A percentile compares a stretch with the other conserved stretches of the same genome.
phyloP scores from a whole-genome alignment of 2,113 vertebrate species.

The Vulpes vulpes region DNA sequence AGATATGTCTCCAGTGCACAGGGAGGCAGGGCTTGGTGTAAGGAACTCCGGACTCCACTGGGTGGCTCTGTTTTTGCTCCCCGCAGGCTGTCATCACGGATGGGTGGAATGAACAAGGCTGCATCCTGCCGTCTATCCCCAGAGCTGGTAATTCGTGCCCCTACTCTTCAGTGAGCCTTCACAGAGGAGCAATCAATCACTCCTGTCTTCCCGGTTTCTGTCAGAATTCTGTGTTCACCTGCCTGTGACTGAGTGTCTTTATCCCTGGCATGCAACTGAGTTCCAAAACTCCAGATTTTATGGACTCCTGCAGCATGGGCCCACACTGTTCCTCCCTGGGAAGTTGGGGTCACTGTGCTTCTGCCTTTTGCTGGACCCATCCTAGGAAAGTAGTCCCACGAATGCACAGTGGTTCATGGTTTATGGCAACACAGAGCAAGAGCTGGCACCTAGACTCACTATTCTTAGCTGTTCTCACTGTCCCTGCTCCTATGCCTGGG shows the following conservation, averaged over 20 bases:
- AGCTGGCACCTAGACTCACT: background rate
- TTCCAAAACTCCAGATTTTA: background rate
- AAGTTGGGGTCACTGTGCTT: background rate
- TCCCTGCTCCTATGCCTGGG: background rate
- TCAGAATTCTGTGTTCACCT: background rate
- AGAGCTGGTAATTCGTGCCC: background rate
- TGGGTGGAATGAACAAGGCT: background rate
- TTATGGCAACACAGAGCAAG: background rate
- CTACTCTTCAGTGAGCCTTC: background rate
- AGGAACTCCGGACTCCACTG: background rate
- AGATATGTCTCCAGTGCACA: background rate
- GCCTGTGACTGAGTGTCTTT: background rate
- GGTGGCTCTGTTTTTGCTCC: background rate
- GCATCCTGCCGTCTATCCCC: background rate
- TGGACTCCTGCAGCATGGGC: background rate
- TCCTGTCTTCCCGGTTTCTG: background rate
- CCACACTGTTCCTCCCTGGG: background rate
- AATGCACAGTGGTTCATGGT: background rate
- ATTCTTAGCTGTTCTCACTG: background rate
- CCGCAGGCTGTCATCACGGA: background rate
- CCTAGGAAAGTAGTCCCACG: background rate
- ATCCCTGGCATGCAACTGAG: background rate
- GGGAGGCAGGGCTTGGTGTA: background rate
- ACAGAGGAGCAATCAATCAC: background rate
- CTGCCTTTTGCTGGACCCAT: background rate